These are phyloP conservation scores for Apus apus DNA, from an alignment of 2,113 vertebrate genomes.

Conservation along the genomic window DNA sequence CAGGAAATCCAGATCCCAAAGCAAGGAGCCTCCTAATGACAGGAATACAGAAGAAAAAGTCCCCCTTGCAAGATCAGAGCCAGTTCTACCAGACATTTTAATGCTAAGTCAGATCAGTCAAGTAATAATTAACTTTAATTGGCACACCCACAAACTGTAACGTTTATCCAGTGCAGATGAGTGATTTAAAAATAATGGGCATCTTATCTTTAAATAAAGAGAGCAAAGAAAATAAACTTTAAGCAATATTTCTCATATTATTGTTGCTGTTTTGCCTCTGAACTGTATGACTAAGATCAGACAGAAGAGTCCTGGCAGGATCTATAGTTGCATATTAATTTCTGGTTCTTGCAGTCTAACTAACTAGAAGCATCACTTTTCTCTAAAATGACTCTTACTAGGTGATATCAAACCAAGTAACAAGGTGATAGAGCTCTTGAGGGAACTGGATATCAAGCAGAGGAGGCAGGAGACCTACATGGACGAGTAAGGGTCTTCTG, in stretches of 20 bases:
- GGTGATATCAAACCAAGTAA: neutral
- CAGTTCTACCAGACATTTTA: slow-evolving; percentile 63
- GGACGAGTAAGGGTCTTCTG: too few relatives aligned
- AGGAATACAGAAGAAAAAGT: slow-evolving; percentile 39
- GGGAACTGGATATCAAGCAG: neutral
- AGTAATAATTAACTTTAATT: slow-evolving; percentile 68
- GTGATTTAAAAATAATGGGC: slow-evolving; percentile 53
- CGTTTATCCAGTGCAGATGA: slow-evolving; percentile 38
- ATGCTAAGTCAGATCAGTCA: slow-evolving; percentile 66
- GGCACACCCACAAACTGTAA: slow-evolving; percentile 51
- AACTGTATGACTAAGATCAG: neutral
- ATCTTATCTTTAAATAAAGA: slow-evolving; percentile 54
- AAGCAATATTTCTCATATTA: slow-evolving; percentile 33
- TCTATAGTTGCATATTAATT: neutral
- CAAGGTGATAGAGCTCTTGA: neutral
- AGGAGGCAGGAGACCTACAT: too few relatives aligned
- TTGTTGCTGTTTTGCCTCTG: neutral
- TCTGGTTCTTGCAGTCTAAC: neutral
- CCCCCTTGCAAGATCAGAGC: slow-evolving; percentile 53
- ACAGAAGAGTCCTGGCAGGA: neutral
- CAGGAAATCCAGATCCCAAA: neutral
- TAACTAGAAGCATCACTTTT: neutral
- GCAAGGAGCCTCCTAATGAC: slow-evolving; percentile 7
- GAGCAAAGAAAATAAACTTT: slow-evolving; percentile 48
- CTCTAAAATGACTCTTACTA: neutral